phyloP scores from a whole-genome alignment of 2,888 invertebrate genomes.

The Hypomecis atomaria region DNA sequence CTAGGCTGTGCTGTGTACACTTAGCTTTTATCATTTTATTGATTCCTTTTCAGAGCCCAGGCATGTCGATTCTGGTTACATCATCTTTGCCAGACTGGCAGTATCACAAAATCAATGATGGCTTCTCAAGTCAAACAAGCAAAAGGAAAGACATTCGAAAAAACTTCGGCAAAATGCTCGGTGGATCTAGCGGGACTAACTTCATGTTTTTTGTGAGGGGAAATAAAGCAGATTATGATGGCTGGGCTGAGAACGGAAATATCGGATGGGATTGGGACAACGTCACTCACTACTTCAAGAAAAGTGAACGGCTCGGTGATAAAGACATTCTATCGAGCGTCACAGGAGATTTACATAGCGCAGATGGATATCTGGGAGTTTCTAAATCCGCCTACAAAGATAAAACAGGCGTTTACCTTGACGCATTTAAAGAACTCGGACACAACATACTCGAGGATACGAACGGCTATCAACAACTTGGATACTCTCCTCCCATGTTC shows the following conservation, averaged over 20 bases:
- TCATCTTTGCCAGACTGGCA: slow-evolving; percentile 57
- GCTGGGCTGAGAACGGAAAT: slow-evolving; percentile 84
- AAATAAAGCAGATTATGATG: slow-evolving; percentile 85
- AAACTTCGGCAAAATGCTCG: slow-evolving; percentile 87
- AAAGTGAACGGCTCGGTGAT: slow-evolving; percentile 55
- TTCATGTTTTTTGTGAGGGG: slow-evolving; percentile 88
- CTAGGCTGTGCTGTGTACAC: not conserved
- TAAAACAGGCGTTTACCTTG: slow-evolving; percentile 62
- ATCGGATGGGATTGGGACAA: slow-evolving; percentile 63
- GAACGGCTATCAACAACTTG: slow-evolving; percentile 54
- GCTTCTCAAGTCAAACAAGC: slow-evolving; percentile 56
- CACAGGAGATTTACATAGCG: slow-evolving; percentile 56
- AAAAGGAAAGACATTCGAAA: slow-evolving; percentile 49
- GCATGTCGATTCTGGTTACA: slow-evolving; percentile 53
- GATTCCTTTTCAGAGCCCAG: slow-evolving; percentile 57
- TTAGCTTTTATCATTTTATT: not conserved
- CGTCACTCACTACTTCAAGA: slow-evolving; percentile 59
- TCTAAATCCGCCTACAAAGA: slow-evolving; percentile 58
- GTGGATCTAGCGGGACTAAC: slow-evolving; percentile 87
- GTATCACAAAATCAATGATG: slow-evolving; percentile 56
- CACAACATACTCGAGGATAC: slow-evolving; percentile 50
- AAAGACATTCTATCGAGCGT: slow-evolving; percentile 51
- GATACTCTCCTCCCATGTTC: slow-evolving; percentile 50
- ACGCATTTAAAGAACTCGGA: slow-evolving; percentile 58
- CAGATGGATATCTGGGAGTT: slow-evolving; percentile 54